These are phyloP conservation scores for Larimichthys crocea DNA, from an alignment of 2,113 vertebrate species.

Conservation along the genomic window DNA sequence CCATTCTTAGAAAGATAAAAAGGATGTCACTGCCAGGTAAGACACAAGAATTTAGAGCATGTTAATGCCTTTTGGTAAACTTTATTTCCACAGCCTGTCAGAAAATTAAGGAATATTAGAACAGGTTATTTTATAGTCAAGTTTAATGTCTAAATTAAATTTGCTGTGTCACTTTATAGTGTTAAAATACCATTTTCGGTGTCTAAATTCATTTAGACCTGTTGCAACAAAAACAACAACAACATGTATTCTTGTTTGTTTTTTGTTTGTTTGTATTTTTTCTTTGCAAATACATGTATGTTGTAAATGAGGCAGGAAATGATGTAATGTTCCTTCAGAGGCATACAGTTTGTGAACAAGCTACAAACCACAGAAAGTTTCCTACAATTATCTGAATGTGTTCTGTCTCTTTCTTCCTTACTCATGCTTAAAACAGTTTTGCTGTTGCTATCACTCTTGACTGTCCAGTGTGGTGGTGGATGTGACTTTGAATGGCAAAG, in stretches of 20 bases:
- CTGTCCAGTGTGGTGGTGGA: conserved; percentile 79
- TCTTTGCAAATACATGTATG: conserved; percentile 23
- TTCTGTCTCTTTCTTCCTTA: conserved; percentile 27
- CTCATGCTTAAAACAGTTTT: conserved; percentile 73
- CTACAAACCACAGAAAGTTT: conserved; percentile 75
- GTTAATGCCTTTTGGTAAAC: conserved; percentile 1
- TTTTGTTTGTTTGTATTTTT: background rate
- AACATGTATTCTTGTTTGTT: too few species aligned
- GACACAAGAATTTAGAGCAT: background rate
- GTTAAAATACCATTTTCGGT: conserved; percentile 5
- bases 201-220: conserved; percentile 9
- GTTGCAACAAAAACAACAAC: background rate
- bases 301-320: conserved; percentile 62
- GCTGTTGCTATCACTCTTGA: conserved; percentile 81
- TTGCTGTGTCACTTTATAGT: background rate
- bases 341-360: conserved; percentile 50
- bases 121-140: background rate
- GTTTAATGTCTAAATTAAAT: background rate
- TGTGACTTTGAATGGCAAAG: conserved; percentile 71
- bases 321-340: conserved; percentile 54
- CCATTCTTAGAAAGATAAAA: conserved; percentile 81
- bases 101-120: background rate
- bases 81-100: background rate
- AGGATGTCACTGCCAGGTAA: conserved; percentile 86
- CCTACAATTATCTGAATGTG: conserved; percentile 62